phyloP scores from a whole-genome alignment of 2,888 invertebrate genomes.

The Taphrorychus bicolor region DNA sequence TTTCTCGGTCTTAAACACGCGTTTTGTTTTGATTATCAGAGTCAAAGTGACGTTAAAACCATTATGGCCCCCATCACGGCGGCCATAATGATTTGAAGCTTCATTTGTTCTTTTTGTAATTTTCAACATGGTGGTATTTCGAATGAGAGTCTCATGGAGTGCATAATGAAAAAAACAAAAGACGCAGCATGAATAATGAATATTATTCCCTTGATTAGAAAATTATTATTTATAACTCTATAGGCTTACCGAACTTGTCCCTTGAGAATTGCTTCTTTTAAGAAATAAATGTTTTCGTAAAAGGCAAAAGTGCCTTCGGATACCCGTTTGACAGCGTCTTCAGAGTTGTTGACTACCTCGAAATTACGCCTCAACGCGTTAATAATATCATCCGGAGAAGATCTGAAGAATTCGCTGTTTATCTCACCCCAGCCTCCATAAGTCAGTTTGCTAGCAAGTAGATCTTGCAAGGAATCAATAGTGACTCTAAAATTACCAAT shows the following conservation, averaged over 20 bases:
- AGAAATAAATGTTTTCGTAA: constrained; percentile 78
- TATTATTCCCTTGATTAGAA: too few relatives aligned
- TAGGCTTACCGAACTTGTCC: constrained; percentile 55
- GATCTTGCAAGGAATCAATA: constrained; percentile 76
- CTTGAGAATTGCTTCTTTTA: constrained; percentile 71
- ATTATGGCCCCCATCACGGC: too few relatives aligned
- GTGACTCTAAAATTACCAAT: constrained; percentile 67
- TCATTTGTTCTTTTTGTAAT: too few relatives aligned
- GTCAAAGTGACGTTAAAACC: too few relatives aligned
- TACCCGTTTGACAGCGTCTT: constrained; percentile 71
- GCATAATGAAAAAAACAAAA: too few relatives aligned
- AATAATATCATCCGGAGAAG: constrained; percentile 71
- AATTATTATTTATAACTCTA: too few relatives aligned
- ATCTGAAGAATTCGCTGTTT: constrained; percentile 72
- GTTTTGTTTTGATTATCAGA: too few relatives aligned
- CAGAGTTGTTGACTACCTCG: constrained; percentile 67
- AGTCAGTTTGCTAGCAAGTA: constrained; percentile 70
- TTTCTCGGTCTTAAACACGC: too few relatives aligned
- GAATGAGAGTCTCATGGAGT: too few relatives aligned
- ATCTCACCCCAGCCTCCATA: constrained; percentile 78
- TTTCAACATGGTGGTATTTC: too few relatives aligned
- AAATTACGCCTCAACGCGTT: constrained; percentile 73
- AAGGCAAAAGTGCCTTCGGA: constrained; percentile 77
- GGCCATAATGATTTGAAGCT: too few relatives aligned
- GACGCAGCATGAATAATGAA: too few relatives aligned